Evolutionary conservation across 2,113 vertebrate species (phyloP).

Genomic region (Leptobrachium leishanense): DNA sequence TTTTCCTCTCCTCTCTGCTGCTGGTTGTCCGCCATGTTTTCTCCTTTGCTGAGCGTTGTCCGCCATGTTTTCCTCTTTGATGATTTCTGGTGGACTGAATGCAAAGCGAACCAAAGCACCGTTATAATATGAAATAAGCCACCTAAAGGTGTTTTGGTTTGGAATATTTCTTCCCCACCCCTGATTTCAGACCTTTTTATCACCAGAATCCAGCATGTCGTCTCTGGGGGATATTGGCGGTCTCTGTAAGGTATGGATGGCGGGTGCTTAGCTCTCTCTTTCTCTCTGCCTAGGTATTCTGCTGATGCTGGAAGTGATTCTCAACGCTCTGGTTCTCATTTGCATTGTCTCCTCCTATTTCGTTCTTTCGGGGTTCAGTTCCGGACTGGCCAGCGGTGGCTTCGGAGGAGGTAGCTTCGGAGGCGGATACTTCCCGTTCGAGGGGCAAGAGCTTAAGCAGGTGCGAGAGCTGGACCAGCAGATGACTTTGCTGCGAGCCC

Average conservation of each 20-base stretch:
- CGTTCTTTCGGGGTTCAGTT: conserved; percentile 64
- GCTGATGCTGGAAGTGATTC: conserved; percentile 62
- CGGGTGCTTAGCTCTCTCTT: conserved; percentile 34
- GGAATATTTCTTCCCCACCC: too few species aligned
- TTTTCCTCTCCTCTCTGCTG: too few species aligned
- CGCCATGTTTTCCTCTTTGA: too few species aligned
- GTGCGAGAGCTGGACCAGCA: conserved; percentile 63
- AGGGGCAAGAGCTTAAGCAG: conserved; percentile 63
- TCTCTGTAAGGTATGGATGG: conserved; percentile 6
- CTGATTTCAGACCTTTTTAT: background rate
- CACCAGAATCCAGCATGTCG: background rate
- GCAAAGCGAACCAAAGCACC: too few species aligned
- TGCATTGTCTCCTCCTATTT: conserved; percentile 66
- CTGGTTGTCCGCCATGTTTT: background rate
- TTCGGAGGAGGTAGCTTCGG: conserved; percentile 42
- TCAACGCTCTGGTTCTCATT: conserved; percentile 64
- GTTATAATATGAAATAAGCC: too few species aligned
- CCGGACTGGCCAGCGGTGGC: conserved; percentile 54
- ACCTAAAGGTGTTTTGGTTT: too few species aligned
- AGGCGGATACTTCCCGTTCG: conserved; percentile 59
- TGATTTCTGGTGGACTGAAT: too few species aligned
- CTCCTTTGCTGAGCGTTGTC: background rate
- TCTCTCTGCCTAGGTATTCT: conserved; percentile 62
- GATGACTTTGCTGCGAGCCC: conserved; percentile 57
- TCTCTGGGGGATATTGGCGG: background rate